Evolutionary conservation across 2,797 vertebrate species (phyloP), one percentile per base, ranked within the genome.

Genomic region (Spinus olivaceus): DNA sequence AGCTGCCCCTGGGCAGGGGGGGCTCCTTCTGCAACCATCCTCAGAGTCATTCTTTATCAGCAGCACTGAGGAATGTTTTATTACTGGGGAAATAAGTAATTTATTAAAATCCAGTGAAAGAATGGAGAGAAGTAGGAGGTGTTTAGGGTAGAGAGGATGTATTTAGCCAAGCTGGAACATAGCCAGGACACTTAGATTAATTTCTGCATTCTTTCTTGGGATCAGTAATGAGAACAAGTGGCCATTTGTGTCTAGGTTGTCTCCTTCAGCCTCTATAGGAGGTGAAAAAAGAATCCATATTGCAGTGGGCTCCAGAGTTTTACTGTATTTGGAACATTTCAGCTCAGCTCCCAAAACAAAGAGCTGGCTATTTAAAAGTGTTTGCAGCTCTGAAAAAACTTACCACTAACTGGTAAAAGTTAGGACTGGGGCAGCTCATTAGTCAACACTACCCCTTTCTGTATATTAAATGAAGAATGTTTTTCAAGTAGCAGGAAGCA

Each of bases 401-500:
- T 96, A 84, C 86, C 93, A 74, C 60, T 81, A 74, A 77, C 85
- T 96, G 95, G 93, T 97, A 96, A 94, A 97, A 97, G 81, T 97
- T 96, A 94, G 88, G 96, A 95, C 94, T 65, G 92, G 92, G 96
- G 94, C 88, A 97, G 92, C 71, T 91, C 90, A 97, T 97, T 97
- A 97, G 88, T 93, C 91, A 90, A 97, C 94, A 96, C 92, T 96
- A 81, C 87, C 77, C 83, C 64, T 86, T 57, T 96, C 89, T 92
- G 86, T 96, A 81, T 94, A 97, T 97, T 96, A 97, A 97, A 92
- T 9, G 77, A 77, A 95, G 90, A 93, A 93, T 97, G 95, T 90
- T 97, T 97, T 97, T 97, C 92, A 97, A 96, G 91, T 90, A 82
- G 92, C 76, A 96, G 91, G 95, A 96, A 97, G 90, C 86, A 94